Base-by-base conservation (phyloP, 2,888 invertebrate genomes). In the Lysandra bellargus region DNA sequence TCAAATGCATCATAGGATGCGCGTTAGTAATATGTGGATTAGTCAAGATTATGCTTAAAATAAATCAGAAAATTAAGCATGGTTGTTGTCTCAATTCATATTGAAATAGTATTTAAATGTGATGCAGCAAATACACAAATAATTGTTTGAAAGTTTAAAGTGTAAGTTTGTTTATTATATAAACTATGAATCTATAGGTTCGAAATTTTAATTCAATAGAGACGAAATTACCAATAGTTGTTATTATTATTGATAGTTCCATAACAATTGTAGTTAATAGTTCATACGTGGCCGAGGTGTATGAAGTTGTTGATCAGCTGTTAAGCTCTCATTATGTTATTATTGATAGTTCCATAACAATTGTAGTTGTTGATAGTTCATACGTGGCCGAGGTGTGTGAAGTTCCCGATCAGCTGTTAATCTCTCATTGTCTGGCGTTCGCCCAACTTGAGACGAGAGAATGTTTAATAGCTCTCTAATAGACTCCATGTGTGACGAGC, bases 381-480 rank as follows among this genome's bases (percentile, higher is more conserved):
- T 80, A 82, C 73, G 49, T 79, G 80, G 79, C 80, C 77, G 69
- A 33, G 33, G 33, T 30, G 64, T 78, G 64, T 79, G 64, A 81
- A 80, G 78, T 81, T 82, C 80, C 81, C 78, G 79, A 82, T 82
- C 78, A 79, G 69, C 80, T 81, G 80, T 82, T 81, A 83, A 82
- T 82, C 81, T 81, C 53, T 77, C 79, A 82, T 83, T 83, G 82
- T 82, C 81, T 83, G 83, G 83, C 82, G 79, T 61, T 79, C 78
- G 79, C 82, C 83, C 82, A 83, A 82, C 78, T 83, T 79, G 61
- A 79, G 81, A 79, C 81, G 79, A 82, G 79, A 78, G 80, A 82
- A 83, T 83, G 81, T 83, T 84, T 83, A 82, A 82, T 83, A 83
- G 81, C 78, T 80, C 81, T 81, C 80, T 81, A 81, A 79, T 79